Percentiles rank a stretch among this genome's conserved stretches.
These are phyloP conservation scores for Chrosomus eos DNA, from an alignment of 2,797 vertebrate species.

Conservation along the genomic window DNA sequence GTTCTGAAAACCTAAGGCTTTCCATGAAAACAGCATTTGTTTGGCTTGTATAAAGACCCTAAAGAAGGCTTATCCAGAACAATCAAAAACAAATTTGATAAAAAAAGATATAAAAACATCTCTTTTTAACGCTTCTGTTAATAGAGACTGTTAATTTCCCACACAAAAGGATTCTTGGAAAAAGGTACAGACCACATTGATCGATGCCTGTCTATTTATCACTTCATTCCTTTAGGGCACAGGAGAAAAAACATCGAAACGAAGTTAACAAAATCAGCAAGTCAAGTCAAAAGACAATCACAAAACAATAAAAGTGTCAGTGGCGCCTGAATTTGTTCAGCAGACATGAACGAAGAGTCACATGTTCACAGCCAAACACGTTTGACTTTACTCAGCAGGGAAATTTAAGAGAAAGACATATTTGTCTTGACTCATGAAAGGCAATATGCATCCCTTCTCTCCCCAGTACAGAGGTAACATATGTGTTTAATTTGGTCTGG, in stretches of 20 bases:
- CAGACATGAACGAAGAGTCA: conserved; percentile 23
- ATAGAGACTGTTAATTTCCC: conserved; percentile 26
- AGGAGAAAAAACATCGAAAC: conserved; percentile 45
- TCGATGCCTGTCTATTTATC: conserved; percentile 49
- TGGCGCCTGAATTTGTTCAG: conserved; percentile 27
- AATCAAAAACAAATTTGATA: conserved; percentile 3
- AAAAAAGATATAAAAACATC: background rate
- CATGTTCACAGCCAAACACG: conserved; percentile 35
- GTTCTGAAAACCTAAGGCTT: background rate
- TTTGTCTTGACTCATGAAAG: conserved; percentile 45
- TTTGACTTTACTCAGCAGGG: conserved; percentile 43
- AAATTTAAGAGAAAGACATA: conserved; percentile 50
- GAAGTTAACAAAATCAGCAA: conserved; percentile 41
- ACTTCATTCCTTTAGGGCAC: conserved; percentile 29
- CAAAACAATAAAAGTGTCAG: conserved; percentile 57
- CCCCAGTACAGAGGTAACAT: background rate
- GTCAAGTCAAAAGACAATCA: conserved; percentile 47
- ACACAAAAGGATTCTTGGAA: conserved; percentile 22
- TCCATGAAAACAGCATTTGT: background rate
- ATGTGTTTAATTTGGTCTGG: conserved; percentile 19
- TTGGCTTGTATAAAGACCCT: conserved; percentile 4
- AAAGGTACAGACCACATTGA: conserved; percentile 22
- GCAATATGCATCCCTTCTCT: background rate
- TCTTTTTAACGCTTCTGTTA: conserved; percentile 1
- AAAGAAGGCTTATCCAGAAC: background rate